Evolutionary conservation across 2,888 invertebrate genomes (phyloP).

Genomic region (Scaptomyza reducta): DNA sequence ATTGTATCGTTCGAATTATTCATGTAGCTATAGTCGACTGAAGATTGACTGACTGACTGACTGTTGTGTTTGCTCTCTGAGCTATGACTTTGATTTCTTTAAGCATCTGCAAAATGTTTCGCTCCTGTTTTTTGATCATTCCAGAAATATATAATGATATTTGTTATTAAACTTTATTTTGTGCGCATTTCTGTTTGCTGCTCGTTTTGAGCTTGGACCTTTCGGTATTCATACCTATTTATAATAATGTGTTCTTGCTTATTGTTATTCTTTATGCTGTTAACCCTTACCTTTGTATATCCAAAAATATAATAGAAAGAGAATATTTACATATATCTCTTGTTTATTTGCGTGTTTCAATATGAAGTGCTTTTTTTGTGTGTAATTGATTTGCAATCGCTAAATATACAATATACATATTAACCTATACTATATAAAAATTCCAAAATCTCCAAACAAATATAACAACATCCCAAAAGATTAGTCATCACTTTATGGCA

Average conservation of each 20-base stretch:
- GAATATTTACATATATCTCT: no score
- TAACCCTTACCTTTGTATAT: neutral
- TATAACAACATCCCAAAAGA: slow-evolving; percentile 2
- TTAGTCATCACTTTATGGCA: slow-evolving; percentile 14
- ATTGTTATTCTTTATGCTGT: slow-evolving; percentile 1
- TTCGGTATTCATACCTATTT: neutral
- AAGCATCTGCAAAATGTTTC: neutral
- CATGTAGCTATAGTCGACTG: neutral
- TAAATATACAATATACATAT: neutral
- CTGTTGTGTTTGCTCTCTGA: neutral
- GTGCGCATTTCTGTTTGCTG: neutral
- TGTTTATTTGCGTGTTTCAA: neutral
- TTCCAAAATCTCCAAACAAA: slow-evolving; percentile 4
- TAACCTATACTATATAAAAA: neutral
- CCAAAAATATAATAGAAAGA: neutral
- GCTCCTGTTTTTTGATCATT: neutral
- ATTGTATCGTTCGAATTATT: neutral
- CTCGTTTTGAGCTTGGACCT: neutral
- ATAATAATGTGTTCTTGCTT: slow-evolving; percentile 1
- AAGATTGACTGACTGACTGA: neutral
- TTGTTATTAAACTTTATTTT: no score
- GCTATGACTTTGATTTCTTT: neutral
- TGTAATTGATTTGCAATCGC: slow-evolving; percentile 29
- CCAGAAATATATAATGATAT: no score
- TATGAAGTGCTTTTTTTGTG: slow-evolving; percentile 1